A percentile compares a stretch with the other conserved stretches of the same genome.
phyloP scores from a whole-genome alignment of 2,797 vertebrate genomes.

The Apodemus agrarius region DNA sequence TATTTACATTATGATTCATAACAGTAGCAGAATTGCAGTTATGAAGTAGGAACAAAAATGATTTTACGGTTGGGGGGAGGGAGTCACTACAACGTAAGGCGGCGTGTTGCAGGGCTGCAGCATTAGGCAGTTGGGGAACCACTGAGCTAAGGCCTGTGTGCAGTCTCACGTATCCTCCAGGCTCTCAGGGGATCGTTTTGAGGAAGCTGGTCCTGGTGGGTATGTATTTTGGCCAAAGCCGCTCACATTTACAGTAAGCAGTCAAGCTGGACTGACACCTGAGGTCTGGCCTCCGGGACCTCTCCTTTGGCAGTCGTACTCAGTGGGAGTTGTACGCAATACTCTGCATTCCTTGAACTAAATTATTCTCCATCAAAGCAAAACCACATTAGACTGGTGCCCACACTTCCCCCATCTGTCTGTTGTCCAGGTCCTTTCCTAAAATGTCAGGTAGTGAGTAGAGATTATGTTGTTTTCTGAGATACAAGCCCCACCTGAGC shows the following conservation, averaged over 20 bases:
- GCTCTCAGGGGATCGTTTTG: not conserved
- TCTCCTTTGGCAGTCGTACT: not conserved
- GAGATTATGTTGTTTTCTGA: constrained; percentile 60
- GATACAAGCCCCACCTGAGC: constrained; percentile 12
- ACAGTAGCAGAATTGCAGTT: not conserved
- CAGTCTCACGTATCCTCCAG: not conserved
- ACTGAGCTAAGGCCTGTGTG: not conserved
- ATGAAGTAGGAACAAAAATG: not conserved
- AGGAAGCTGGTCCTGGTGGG: not conserved
- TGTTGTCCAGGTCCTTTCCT: not conserved
- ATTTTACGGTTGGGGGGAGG: not conserved
- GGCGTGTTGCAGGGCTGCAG: not conserved
- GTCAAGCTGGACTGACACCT: not conserved
- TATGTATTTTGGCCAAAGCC: not conserved
- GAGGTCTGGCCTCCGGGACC: not conserved
- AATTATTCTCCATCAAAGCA: constrained; percentile 2
- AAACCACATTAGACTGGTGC: not conserved
- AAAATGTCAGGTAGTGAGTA: constrained; percentile 58
- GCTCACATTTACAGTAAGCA: not conserved
- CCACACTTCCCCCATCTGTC: not conserved
- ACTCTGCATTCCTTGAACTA: not conserved
- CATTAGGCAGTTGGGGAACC: not conserved
- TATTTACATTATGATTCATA: not conserved
- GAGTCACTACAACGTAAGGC: not conserved
- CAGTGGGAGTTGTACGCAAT: not conserved